Evolutionary conservation across 2,888 invertebrate species (phyloP).

Genomic region (Arrhopalites spinosus): DNA sequence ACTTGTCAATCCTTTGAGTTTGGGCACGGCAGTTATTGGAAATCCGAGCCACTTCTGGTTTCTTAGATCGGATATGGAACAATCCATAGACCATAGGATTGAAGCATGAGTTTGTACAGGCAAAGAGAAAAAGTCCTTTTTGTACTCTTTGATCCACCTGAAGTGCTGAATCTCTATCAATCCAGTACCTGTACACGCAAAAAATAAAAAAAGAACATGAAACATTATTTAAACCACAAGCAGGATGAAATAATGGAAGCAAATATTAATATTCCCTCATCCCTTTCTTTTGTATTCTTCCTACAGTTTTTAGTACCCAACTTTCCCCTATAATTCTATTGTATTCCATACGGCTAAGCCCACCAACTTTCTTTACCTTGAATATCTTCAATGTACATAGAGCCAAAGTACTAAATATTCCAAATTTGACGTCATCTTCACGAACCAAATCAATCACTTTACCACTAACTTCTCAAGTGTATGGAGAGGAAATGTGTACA

Average conservation of each 20-base stretch:
- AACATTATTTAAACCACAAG: not conserved
- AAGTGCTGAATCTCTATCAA: conserved; percentile 73
- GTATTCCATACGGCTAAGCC: no score
- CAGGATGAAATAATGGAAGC: not conserved
- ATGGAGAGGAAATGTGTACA: no score
- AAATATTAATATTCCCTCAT: no score
- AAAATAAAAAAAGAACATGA: conserved; percentile 21
- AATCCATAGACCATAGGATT: conserved; percentile 63
- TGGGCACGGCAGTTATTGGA: conserved; percentile 13
- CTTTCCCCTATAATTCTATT: no score
- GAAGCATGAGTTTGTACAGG: conserved; percentile 94
- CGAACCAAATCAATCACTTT: no score
- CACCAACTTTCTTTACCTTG: no score
- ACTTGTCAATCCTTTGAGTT: conserved; percentile 3
- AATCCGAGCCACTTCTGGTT: not conserved
- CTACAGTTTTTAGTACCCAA: no score
- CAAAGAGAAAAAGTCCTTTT: conserved; percentile 87
- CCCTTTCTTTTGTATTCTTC: no score
- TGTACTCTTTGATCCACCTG: conserved; percentile 78
- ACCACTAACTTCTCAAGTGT: no score
- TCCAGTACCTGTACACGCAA: conserved; percentile 88
- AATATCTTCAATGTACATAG: no score
- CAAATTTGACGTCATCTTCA: no score
- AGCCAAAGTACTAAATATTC: no score
- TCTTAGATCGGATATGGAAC: conserved; percentile 44